Percentiles rank a stretch among this genome's conserved stretches.
These are phyloP conservation scores for Philonicus albiceps DNA, from an alignment of 2,888 invertebrate genomes.

Conservation along the genomic window DNA sequence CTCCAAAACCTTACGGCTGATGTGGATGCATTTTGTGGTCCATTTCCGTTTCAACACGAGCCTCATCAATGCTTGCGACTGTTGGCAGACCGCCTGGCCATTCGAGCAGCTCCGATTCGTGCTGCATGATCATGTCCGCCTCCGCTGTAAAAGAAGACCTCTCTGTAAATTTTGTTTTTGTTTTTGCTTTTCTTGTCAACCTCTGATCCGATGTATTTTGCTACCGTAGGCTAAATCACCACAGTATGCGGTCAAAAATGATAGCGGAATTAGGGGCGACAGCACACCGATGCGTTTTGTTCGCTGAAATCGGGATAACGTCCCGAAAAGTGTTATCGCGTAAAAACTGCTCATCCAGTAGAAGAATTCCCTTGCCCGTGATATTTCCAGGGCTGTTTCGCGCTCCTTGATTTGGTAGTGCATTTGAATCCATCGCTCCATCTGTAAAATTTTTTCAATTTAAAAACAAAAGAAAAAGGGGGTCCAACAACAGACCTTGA, in stretches of 20 bases:
- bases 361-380: constrained; percentile 75
- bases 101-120: constrained; percentile 74
- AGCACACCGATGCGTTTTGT: constrained; percentile 70
- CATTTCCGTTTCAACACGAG: constrained; percentile 70
- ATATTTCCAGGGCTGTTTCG: constrained; percentile 74
- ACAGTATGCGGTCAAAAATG: constrained; percentile 76
- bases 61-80: constrained; percentile 74
- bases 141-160: constrained; percentile 72
- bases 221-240: constrained; percentile 80
- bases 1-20: constrained; percentile 57
- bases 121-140: constrained; percentile 81
- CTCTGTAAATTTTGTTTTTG: too few species aligned
- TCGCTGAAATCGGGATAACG: constrained; percentile 67
- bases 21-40: constrained; percentile 72
- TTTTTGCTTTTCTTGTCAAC: too few species aligned
- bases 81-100: constrained; percentile 79
- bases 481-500: too few species aligned
- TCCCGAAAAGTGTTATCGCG: constrained; percentile 66
- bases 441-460: too few species aligned
- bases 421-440: constrained; percentile 83
- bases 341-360: constrained; percentile 77
- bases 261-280: constrained; percentile 74
- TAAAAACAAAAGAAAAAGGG: too few species aligned
- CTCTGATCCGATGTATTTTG: constrained; percentile 77
- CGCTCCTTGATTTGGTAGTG: constrained; percentile 81